These are phyloP conservation scores for Melospiza georgiana DNA, from an alignment of 2,113 vertebrate species.

Conservation along the genomic window DNA sequence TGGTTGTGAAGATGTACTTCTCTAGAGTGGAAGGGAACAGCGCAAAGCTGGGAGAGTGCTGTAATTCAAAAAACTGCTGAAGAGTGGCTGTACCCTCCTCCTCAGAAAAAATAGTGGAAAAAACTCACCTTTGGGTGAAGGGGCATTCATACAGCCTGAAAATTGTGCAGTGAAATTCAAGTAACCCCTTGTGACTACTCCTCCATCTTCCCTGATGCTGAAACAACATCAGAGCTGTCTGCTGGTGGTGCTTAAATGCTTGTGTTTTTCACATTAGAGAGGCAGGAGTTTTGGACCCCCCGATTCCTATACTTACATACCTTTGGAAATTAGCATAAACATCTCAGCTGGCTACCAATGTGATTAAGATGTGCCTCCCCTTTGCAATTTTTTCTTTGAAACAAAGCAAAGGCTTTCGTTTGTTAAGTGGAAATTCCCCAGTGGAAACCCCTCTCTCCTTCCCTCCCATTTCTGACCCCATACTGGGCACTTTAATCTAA, in stretches of 20 bases:
- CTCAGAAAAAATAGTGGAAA: neutral
- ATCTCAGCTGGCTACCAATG: conserved; percentile 43
- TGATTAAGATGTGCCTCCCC: conserved; percentile 46
- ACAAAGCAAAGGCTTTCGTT: conserved; percentile 54
- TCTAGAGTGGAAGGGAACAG: neutral
- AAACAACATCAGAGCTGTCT: conserved; percentile 34
- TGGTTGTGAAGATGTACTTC: neutral
- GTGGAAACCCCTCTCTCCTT: conserved; percentile 20
- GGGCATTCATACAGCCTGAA: neutral
- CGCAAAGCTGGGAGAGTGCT: neutral
- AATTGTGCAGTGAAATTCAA: neutral
- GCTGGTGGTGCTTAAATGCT: neutral
- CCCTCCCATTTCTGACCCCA: conserved; percentile 52
- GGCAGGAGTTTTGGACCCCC: conserved; percentile 47
- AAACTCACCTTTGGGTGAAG: neutral
- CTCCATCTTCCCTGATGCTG: neutral
- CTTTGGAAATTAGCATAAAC: conserved; percentile 58
- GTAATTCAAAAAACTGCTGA: neutral
- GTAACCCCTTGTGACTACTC: neutral
- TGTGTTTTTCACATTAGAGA: conserved; percentile 36
- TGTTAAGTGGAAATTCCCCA: conserved; percentile 49
- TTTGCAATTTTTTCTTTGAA: conserved; percentile 56
- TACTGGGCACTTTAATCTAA: conserved; percentile 67
- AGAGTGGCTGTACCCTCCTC: neutral
- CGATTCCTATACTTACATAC: conserved; percentile 21